Evolutionary conservation across 2,797 vertebrate genomes (phyloP).

Genomic region (Denticeps clupeoides): DNA sequence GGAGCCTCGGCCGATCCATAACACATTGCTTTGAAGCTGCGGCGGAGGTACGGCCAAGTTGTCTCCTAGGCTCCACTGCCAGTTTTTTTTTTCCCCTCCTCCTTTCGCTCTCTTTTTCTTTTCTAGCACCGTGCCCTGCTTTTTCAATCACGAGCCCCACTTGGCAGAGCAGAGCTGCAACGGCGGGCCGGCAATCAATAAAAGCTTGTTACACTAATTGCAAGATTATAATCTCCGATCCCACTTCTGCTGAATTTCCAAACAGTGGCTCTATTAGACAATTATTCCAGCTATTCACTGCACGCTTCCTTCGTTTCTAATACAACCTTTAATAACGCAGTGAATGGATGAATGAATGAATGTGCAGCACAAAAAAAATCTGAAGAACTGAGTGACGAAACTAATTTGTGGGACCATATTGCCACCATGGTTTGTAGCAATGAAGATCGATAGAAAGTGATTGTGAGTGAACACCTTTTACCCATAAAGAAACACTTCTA

Average conservation of each 20-base stretch:
- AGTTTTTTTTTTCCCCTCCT: neutral
- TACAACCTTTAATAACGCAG: too few relatives aligned
- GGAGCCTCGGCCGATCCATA: slow-evolving; percentile 4
- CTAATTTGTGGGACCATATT: too few relatives aligned
- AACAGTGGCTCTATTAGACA: slow-evolving; percentile 65
- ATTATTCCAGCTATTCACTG: slow-evolving; percentile 47
- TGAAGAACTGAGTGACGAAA: too few relatives aligned
- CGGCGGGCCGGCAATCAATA: slow-evolving; percentile 61
- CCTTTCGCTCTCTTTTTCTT: neutral
- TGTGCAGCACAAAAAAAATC: too few relatives aligned
- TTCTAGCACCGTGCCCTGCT: slow-evolving; percentile 29
- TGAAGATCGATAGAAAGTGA: too few relatives aligned
- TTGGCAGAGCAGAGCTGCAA: slow-evolving; percentile 56
- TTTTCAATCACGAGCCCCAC: slow-evolving; percentile 56
- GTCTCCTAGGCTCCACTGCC: slow-evolving; percentile 11
- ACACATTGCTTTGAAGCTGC: slow-evolving; percentile 5
- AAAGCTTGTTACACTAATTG: slow-evolving; percentile 72
- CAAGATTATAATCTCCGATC: slow-evolving; percentile 66
- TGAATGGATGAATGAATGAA: too few relatives aligned
- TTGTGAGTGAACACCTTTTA: too few relatives aligned
- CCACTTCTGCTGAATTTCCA: slow-evolving; percentile 64
- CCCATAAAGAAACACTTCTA: too few relatives aligned
- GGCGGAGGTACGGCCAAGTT: slow-evolving; percentile 10
- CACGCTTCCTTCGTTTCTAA: slow-evolving; percentile 9
- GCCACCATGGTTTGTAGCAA: too few relatives aligned